These are phyloP conservation scores for Mus minutoides DNA, from an alignment of 2,797 vertebrate species.

Conservation along the genomic window DNA sequence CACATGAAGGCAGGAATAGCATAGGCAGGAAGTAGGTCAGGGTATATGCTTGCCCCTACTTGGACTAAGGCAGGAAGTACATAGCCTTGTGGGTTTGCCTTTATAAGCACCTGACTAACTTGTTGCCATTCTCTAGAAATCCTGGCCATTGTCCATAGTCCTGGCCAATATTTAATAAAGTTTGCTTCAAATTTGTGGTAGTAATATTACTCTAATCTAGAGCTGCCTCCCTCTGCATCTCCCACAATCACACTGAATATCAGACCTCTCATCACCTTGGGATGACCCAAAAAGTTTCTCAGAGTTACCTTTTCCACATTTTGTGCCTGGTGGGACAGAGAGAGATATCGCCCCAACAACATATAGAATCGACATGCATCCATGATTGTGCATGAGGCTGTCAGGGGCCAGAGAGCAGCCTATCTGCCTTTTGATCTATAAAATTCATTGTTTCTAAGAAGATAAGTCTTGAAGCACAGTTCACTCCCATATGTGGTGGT, in stretches of 20 bases:
- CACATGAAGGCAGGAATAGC: not conserved
- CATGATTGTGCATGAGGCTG: not conserved
- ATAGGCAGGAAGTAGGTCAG: not conserved
- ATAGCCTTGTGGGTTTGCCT: not conserved
- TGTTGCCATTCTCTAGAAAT: not conserved
- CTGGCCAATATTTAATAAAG: not conserved
- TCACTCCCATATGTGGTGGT: not conserved
- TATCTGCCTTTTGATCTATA: not conserved
- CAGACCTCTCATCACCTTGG: not conserved
- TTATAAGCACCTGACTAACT: not conserved
- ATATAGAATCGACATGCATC: not conserved
- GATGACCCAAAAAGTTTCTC: not conserved
- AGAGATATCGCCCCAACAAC: not conserved
- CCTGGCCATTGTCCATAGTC: not conserved
- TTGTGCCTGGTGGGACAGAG: not conserved
- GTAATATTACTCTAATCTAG: not conserved
- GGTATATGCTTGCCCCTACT: not conserved
- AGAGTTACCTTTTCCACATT: not conserved
- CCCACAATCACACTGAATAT: not conserved
- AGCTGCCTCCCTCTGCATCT: not conserved
- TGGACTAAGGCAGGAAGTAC: not conserved
- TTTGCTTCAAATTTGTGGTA: not conserved
- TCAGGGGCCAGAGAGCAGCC: not conserved
- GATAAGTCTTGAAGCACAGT: not conserved
- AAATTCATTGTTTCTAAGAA: conserved; percentile 48